These are phyloP conservation scores for Probaryconus sp. DNA, from an alignment of 1,140 invertebrate genomes.

Conservation along the genomic window DNA sequence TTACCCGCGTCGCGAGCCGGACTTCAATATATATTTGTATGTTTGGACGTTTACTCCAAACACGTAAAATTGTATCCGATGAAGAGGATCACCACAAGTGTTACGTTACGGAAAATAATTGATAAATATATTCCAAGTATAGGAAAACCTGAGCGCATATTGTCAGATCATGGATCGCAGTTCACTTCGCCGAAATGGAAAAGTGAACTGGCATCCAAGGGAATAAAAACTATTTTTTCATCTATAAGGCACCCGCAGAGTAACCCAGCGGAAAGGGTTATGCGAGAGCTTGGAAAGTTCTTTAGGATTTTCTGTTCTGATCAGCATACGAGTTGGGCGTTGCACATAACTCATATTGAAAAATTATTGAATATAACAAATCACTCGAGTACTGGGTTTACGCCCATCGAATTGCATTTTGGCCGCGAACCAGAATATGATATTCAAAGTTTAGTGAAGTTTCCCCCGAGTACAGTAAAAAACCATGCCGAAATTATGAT, in stretches of 20 bases:
- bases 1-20: slow-evolving; percentile 5
- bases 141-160: slow-evolving; percentile 6
- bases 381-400: not conserved
- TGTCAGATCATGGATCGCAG: no score
- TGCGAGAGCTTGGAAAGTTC: no score
- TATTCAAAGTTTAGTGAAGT: not conserved
- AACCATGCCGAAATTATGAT: not conserved
- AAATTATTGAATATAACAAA: not conserved
- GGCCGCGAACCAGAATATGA: not conserved
- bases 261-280: no score
- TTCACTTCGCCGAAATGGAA: slow-evolving; percentile 14
- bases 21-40: slow-evolving; percentile 9
- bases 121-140: slow-evolving; percentile 14
- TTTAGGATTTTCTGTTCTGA: no score
- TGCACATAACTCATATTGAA: not conserved
- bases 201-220: not conserved
- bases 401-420: not conserved
- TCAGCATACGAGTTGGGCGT: slow-evolving; percentile 1
- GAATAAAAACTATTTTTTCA: slow-evolving; percentile 1
- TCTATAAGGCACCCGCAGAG: slow-evolving; percentile 13
- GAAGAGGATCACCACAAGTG: not conserved
- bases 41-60: no score
- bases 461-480: not conserved
- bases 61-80: no score
- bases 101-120: not conserved